Evolutionary conservation across 1,140 invertebrate genomes (phyloP).

Genomic region (Arctopsyche grandis): DNA sequence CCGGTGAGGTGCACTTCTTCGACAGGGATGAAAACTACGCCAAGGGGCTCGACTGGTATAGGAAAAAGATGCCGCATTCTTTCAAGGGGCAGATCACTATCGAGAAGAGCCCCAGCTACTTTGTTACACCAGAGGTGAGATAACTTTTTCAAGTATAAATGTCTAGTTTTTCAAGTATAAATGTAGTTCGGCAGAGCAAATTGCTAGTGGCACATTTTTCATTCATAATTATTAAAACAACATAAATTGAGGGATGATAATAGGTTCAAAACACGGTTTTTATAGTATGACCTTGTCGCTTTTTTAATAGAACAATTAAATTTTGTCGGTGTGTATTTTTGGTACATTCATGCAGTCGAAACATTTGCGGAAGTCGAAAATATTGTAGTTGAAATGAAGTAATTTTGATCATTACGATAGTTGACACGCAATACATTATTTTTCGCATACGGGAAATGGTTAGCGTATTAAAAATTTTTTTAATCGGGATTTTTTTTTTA

Average conservation of each 20-base stretch:
- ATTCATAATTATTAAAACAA: neutral
- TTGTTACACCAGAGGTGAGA: constrained; percentile 92
- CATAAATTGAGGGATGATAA: too few species aligned
- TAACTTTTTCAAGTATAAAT: neutral
- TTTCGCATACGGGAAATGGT: too few species aligned
- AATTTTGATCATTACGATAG: neutral
- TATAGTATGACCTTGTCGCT: neutral
- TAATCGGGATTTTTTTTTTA: too few species aligned
- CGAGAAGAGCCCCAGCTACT: constrained; percentile 97
- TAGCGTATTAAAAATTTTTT: too few species aligned
- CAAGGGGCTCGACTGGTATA: constrained; percentile 92
- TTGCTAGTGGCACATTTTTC: neutral
- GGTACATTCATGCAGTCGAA: neutral
- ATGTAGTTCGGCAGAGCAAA: too few species aligned
- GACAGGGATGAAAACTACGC: constrained; percentile 92
- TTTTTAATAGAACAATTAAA: too few species aligned
- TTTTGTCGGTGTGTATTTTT: too few species aligned
- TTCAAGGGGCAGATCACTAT: constrained; percentile 92
- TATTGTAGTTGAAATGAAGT: neutral
- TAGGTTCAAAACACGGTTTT: too few species aligned
- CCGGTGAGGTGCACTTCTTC: constrained; percentile 94
- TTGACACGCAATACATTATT: neutral
- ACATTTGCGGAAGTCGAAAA: constrained; percentile 4
- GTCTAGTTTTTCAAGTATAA: neutral
- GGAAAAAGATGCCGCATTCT: constrained; percentile 91